Evolutionary conservation across 35 echinoderm and acorn worm species (phyloP).

Genomic region (Heliocidaris erythrogramma): DNA sequence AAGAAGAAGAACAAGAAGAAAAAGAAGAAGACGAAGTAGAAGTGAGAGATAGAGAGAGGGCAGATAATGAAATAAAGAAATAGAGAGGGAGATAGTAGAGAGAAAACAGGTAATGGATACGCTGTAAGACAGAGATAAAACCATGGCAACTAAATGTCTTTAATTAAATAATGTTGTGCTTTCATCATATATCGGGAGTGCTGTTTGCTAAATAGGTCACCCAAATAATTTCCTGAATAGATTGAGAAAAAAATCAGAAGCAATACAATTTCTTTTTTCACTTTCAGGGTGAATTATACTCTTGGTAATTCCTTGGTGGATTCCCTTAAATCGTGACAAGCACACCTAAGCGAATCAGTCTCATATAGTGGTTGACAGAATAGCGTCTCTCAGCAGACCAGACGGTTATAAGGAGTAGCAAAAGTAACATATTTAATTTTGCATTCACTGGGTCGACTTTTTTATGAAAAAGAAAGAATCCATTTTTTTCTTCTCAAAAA

Average conservation of each 20-base stretch:
- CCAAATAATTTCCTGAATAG: not conserved
- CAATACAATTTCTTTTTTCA: conserved; percentile 3
- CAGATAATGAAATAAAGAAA: too few species aligned
- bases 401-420: not conserved
- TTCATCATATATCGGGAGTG: not conserved
- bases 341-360: not conserved
- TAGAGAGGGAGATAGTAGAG: not conserved
- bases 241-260: not conserved
- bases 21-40: too few species aligned
- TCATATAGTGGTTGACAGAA: not conserved
- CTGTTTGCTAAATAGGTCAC: not conserved
- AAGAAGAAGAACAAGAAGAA: too few species aligned
- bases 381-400: not conserved
- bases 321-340: not conserved
- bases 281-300: not conserved
- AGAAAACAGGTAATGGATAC: not conserved
- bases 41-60: too few species aligned
- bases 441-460: not conserved
- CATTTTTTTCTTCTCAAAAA: not conserved
- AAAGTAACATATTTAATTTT: not conserved
- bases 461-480: not conserved
- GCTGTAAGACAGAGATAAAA: not conserved
- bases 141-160: not conserved
- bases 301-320: not conserved
- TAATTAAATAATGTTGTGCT: not conserved